phyloP scores from a whole-genome alignment of 2,113 vertebrate genomes.

The Podarcis cretensis region DNA sequence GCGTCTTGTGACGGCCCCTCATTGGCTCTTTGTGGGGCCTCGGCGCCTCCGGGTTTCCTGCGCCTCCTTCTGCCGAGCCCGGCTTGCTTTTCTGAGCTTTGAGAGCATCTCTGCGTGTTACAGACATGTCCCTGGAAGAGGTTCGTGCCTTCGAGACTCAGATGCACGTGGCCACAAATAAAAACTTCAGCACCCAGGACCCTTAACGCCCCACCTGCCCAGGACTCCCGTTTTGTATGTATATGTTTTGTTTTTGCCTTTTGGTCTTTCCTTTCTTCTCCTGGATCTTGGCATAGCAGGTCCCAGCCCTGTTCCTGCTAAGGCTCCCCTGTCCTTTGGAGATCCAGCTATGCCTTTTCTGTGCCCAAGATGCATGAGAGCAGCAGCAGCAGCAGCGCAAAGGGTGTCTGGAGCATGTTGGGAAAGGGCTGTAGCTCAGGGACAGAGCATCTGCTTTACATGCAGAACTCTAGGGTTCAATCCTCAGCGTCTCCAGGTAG shows the following conservation, averaged over 20 bases:
- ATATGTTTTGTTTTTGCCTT: neutral
- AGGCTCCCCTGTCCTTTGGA: neutral
- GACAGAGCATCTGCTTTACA: no score
- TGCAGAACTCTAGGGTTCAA: no score
- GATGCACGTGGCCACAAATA: constrained; percentile 76
- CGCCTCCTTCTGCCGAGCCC: neutral
- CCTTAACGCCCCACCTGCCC: constrained; percentile 37
- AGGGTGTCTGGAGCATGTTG: neutral
- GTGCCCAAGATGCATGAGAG: neutral
- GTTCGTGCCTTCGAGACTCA: constrained; percentile 72
- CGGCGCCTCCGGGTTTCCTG: neutral
- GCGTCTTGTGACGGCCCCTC: neutral
- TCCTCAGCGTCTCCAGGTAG: no score
- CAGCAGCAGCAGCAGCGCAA: neutral
- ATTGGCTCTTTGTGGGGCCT: neutral
- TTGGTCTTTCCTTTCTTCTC: neutral
- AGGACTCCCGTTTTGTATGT: constrained; percentile 25
- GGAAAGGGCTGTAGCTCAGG: no score
- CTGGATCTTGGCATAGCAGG: neutral
- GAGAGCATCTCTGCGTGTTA: constrained; percentile 63
- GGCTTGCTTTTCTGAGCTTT: neutral
- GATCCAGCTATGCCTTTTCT: neutral
- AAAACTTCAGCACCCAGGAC: constrained; percentile 70
- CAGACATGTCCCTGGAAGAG: constrained; percentile 76
- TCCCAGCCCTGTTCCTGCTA: no score